Conservation (phyloP, 2,113 vertebrate species). For the Callipepla californica region DNA sequence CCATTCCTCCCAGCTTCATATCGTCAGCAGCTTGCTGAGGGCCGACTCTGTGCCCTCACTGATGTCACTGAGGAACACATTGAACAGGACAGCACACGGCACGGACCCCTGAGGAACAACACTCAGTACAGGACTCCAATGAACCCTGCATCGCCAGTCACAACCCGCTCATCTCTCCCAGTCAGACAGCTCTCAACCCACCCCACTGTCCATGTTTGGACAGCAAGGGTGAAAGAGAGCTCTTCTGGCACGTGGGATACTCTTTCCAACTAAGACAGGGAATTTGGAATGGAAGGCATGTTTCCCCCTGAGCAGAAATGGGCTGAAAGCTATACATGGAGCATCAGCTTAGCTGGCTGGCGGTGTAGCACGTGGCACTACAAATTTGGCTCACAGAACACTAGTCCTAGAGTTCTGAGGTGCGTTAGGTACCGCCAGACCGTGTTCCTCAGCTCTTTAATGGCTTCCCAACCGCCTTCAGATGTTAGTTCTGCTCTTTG, state of each 20-base stretch:
- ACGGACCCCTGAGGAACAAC: too few species aligned
- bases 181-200: too few species aligned
- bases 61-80: too few species aligned
- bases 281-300: background rate
- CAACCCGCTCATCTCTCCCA: too few species aligned
- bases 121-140: too few species aligned
- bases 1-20: too few species aligned
- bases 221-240: background rate
- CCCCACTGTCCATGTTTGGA: too few species aligned
- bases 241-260: background rate
- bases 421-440: background rate
- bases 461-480: background rate
- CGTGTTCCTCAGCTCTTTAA: background rate
- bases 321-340: background rate
- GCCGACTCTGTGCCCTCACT: too few species aligned
- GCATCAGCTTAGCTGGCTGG: accelerated
- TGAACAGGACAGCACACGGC: too few species aligned
- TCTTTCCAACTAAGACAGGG: background rate
- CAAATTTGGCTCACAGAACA: background rate
- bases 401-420: background rate
- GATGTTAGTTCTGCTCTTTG: background rate
- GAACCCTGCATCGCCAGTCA: too few species aligned
- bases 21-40: too few species aligned
- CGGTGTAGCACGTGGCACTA: background rate
- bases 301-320: background rate